Conservation (phyloP, 2,113 vertebrate genomes). For the Heptranchias perlo region DNA sequence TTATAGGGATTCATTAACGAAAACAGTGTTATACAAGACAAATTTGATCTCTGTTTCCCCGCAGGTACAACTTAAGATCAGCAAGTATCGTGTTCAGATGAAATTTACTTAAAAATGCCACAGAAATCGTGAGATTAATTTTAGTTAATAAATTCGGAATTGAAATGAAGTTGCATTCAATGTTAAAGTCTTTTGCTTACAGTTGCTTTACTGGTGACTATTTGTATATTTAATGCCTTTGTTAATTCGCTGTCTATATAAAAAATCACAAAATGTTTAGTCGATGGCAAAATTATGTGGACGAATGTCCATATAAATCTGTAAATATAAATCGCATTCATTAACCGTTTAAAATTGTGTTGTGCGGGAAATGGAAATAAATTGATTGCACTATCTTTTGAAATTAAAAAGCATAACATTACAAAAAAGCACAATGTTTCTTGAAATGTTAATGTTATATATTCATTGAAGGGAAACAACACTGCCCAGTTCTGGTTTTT, state of each 20-base stretch:
- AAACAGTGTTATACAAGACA: background rate
- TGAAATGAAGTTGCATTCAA: background rate
- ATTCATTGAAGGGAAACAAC: background rate
- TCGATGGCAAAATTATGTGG: background rate
- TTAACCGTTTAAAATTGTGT: background rate
- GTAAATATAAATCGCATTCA: background rate
- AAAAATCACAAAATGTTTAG: background rate
- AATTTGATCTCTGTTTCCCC: background rate
- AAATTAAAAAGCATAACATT: background rate
- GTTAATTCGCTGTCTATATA: background rate
- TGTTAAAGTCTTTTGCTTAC: background rate
- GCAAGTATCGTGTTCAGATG: background rate
- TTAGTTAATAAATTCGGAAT: background rate
- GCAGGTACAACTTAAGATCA: background rate
- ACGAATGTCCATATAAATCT: background rate
- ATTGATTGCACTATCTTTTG: background rate
- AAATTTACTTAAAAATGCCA: background rate
- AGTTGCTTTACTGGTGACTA: background rate
- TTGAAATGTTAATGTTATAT: background rate
- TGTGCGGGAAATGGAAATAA: background rate
- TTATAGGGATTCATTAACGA: background rate
- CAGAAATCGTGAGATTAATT: background rate
- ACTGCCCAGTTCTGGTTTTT: too few species aligned
- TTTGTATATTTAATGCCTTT: background rate
- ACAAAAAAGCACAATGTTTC: background rate